A percentile compares a stretch with the other conserved stretches of the same genome.
Conservation (phyloP, 2,797 vertebrate genomes). For the Neosilurus hyrtlii region DNA sequence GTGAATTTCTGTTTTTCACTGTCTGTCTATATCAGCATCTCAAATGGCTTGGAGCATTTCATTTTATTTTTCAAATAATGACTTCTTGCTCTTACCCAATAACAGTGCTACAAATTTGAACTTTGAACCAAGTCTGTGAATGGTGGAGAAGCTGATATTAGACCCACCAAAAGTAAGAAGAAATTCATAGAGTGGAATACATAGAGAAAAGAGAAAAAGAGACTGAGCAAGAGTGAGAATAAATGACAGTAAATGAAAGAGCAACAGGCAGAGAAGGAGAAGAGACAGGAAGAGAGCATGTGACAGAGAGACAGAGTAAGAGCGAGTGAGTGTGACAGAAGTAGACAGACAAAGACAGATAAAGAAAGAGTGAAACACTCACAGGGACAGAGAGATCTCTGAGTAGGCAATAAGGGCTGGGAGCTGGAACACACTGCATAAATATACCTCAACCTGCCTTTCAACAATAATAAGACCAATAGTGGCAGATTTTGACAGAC, state of each 20-base stretch:
- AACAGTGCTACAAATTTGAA: slow-evolving; percentile 48
- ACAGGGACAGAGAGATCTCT: slow-evolving; percentile 52
- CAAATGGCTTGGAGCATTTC: not conserved
- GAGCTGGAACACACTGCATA: slow-evolving; percentile 1
- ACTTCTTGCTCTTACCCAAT: not conserved
- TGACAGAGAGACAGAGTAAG: slow-evolving; percentile 39
- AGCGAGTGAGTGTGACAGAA: slow-evolving; percentile 50
- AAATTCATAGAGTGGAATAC: slow-evolving; percentile 8
- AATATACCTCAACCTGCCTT: slow-evolving; percentile 31
- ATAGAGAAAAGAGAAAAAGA: slow-evolving; percentile 31
- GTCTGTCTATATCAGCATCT: not conserved
- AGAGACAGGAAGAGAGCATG: slow-evolving; percentile 38
- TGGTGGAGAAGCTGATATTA: slow-evolving; percentile 58
- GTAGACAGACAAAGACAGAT: slow-evolving; percentile 51
- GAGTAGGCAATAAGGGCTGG: slow-evolving; percentile 57
- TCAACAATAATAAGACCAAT: slow-evolving; percentile 39
- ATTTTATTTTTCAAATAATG: too few species aligned
- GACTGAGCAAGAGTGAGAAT: slow-evolving; percentile 35
- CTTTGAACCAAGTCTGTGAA: slow-evolving; percentile 67
- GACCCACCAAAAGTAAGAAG: slow-evolving; percentile 53
- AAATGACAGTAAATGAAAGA: slow-evolving; percentile 31
- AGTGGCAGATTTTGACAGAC: slow-evolving; percentile 35
- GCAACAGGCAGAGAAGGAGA: slow-evolving; percentile 37
- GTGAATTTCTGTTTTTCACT: not conserved
- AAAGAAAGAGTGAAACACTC: slow-evolving; percentile 61